These are phyloP conservation scores for Otolemur garnettii DNA, from an alignment of 2,113 vertebrate genomes.

Conservation along the genomic window DNA sequence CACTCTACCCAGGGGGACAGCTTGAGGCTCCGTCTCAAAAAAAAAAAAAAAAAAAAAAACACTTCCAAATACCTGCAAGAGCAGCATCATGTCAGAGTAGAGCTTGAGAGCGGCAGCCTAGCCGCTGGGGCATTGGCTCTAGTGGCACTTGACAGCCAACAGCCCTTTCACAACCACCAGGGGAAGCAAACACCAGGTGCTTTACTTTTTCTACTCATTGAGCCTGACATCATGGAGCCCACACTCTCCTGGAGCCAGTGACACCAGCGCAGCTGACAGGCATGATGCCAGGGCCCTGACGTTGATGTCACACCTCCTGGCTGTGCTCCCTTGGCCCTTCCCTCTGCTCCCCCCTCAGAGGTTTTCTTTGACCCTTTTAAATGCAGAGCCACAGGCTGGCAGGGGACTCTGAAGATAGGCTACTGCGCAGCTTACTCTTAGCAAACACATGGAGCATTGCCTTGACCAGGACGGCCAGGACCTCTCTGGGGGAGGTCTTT, in stretches of 20 bases:
- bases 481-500: neutral
- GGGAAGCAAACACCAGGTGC: neutral
- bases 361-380: neutral
- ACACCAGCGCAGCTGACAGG: neutral
- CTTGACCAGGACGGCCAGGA: neutral
- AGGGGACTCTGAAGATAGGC: neutral
- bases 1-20: too few species aligned
- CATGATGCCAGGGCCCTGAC: rapidly evolving
- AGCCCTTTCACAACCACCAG: neutral
- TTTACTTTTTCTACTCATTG: neutral
- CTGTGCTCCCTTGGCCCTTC: neutral
- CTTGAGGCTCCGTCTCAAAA: too few species aligned
- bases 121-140: neutral
- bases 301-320: neutral
- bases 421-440: neutral
- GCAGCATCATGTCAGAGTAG: rapidly evolving
- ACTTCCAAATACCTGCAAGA: neutral
- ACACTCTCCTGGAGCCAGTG: neutral
- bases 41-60: too few species aligned
- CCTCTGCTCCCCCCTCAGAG: neutral
- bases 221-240: neutral
- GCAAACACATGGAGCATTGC: too few species aligned
- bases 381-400: neutral
- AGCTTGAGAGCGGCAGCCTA: neutral
- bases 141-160: neutral